Percentiles rank a stretch among this genome's conserved stretches.
Conservation (phyloP, 2,888 invertebrate genomes). For the Tenodera sinensis region DNA sequence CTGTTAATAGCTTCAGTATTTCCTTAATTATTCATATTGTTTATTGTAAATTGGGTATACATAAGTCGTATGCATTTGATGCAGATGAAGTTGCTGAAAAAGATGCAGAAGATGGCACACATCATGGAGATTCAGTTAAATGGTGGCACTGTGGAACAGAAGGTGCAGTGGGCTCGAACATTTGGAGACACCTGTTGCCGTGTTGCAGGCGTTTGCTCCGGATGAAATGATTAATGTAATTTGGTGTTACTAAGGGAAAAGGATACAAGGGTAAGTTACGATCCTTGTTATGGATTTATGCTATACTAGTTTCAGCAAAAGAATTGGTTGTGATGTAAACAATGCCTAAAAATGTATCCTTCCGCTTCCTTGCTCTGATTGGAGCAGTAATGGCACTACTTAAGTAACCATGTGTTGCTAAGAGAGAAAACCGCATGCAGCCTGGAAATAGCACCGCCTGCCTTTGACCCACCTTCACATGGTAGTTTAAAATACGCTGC, state of each 20-base stretch:
- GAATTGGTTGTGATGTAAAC: no score
- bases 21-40: no score
- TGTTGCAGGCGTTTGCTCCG: conserved; percentile 86
- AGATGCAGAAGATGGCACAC: conserved; percentile 99
- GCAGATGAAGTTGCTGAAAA: conserved; percentile 93
- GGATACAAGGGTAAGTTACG: conserved; percentile 86
- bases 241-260: conserved; percentile 98
- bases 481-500: no score
- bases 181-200: conserved; percentile 89
- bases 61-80: not conserved
- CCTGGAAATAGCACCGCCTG: no score
- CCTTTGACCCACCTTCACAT: no score
- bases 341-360: no score
- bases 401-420: no score
- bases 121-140: conserved; percentile 99
- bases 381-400: no score
- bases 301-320: no score
- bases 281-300: not conserved
- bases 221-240: conserved; percentile 99
- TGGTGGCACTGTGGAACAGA: conserved; percentile 92
- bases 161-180: conserved; percentile 97
- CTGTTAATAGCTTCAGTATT: no score
- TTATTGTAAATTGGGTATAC: not conserved
- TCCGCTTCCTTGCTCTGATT: no score
- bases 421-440: no score